Evolutionary conservation across 1,140 invertebrate species (phyloP), one percentile per base, ranked within the genome.

Genomic region (Armadillidium nasatum): DNA sequence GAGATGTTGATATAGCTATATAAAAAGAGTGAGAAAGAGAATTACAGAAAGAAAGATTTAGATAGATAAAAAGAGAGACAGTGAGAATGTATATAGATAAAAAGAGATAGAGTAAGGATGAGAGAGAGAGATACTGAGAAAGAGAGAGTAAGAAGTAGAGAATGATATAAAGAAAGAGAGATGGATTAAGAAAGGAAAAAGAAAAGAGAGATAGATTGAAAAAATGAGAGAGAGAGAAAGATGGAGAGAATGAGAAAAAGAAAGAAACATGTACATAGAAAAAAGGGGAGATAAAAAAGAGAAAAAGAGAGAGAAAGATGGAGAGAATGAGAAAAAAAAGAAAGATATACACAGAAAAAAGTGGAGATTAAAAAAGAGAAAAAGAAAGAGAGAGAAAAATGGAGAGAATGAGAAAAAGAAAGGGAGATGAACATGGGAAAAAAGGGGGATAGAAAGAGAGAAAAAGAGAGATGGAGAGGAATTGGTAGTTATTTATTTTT

Each of bases 91-190:
- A n/a, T n/a, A n/a, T n/a, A n/a, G 71, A 33, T 11, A 44, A n/a
- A n/a, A n/a, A n/a, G n/a, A n/a, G n/a, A n/a, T n/a, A n/a, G n/a
- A n/a, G n/a, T n/a, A n/a, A n/a, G n/a, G n/a, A n/a, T n/a, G n/a
- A 43, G 44, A 43, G 43, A 43, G n/a, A 44, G 11, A 44, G 0
- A 43, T 9, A 44, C 10, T 9, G 33, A n/a, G 0, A 72, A 19
- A 4, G 19, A 4, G 44, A 72, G 19, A 21, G 23, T 10, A 19
- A 33, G 23, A 69, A n/a, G 19, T 10, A 69, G 23, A 69, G 10
- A 69, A 69, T 10, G 68, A 69, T 9, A 69, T 69, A 44, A 72
- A 69, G 68, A 69, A 4, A 0, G 71, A 72, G 44, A 44, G 71
- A 72, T 21, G 2, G 2, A 1, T 22, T 0, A 43, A 44, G 1